phyloP scores from a whole-genome alignment of 2,113 vertebrate genomes.

The Sinocyclocheilus grahami region DNA sequence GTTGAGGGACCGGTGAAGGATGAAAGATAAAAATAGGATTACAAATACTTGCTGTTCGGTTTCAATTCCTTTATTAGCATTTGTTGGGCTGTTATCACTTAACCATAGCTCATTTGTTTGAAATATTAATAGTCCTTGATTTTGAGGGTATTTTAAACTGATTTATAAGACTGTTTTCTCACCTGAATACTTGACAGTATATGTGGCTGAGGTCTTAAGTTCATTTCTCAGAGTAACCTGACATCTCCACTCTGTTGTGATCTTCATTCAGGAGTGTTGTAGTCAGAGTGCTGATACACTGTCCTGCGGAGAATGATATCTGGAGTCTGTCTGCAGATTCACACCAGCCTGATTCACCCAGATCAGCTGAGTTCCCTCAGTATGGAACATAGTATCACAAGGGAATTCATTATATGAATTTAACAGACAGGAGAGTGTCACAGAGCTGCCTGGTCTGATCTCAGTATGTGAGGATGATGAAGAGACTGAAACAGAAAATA shows the following conservation, averaged over 20 bases:
- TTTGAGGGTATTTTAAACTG: too few relatives aligned
- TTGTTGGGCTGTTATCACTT: not conserved
- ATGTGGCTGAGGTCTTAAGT: not conserved
- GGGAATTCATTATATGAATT: too few relatives aligned
- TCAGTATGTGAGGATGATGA: too few relatives aligned
- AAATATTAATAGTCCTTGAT: not conserved
- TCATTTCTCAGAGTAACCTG: not conserved
- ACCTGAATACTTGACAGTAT: not conserved
- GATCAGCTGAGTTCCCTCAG: too few relatives aligned
- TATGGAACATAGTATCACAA: too few relatives aligned
- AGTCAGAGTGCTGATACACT: not conserved
- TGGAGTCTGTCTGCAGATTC: too few relatives aligned
- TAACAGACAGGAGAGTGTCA: too few relatives aligned
- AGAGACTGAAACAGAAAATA: too few relatives aligned
- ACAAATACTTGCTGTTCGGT: not conserved
- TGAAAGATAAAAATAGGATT: not conserved
- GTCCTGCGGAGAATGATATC: too few relatives aligned
- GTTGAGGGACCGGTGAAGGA: not conserved
- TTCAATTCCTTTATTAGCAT: not conserved
- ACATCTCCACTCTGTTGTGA: not conserved
- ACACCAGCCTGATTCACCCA: too few relatives aligned
- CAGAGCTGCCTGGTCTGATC: too few relatives aligned
- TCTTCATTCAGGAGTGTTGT: not conserved
- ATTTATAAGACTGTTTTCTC: too few relatives aligned
- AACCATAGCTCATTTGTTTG: not conserved